Base-by-base conservation (phyloP, 2,888 invertebrate genomes). In the Rotaria macrura region DNA sequence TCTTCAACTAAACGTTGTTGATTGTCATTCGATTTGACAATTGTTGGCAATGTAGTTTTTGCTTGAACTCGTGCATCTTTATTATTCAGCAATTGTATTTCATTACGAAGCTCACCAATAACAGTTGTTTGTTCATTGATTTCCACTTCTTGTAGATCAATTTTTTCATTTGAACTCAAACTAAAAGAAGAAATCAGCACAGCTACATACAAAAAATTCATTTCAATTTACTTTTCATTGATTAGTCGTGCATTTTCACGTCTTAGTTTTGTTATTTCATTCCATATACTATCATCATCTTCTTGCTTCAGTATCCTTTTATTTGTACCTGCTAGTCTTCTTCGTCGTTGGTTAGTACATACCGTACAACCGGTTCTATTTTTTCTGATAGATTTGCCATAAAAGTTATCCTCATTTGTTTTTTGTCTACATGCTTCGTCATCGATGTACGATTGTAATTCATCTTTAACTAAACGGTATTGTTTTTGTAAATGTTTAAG, bases 401-500 rank as follows among this genome's bases (percentile, higher is more conserved):
- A 79, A 43, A n/a, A 40, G n/a, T 43, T 43, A 79, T 79, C 43
- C 43, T 79, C 43, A 25, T 14, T 7, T 2, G 2, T 23, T 29
- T 34, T 38, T 34, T 65, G 17, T 65, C 38, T 17, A n/a, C n/a
- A 65, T 38, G 10, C 3, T 79, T 79, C 43, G 6, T 79, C 79
- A 43, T 79, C 79, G 6, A 20, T 79, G 43, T 79, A 79, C 6
- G 79, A 79, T 79, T 79, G 79, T 79, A 79, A 79, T 43, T 79
- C 43, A 79, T 79, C 79, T 79, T 79, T 79, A 12, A 79, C 10
- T 25, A 14, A 43, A 43, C 79, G 79, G 43, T 79, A 79, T 43
- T 79, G 79, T 79, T 79, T 79, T 43, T 79, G 79, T 79, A 79
- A 79, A 40, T 79, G 79, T 43, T 79, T 79, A 12, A 79, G n/a